phyloP scores from a whole-genome alignment of 2,113 vertebrate species.

The Colistium nudipinnis region DNA sequence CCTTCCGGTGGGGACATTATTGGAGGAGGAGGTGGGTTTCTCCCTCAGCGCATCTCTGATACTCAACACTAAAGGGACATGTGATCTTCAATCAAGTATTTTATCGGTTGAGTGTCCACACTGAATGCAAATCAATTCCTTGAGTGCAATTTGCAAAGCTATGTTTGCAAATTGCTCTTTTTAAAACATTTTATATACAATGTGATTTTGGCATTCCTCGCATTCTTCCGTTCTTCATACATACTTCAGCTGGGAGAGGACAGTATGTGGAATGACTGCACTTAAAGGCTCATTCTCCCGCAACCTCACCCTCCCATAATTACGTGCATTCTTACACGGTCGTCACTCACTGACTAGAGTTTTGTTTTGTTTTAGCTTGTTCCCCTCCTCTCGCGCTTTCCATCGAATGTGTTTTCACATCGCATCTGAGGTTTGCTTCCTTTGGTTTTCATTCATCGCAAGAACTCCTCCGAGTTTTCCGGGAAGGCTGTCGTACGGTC shows the following conservation, averaged over 20 bases:
- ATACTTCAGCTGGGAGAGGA: slow-evolving; percentile 61
- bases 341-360: slow-evolving; percentile 18
- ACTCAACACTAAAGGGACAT: not conserved
- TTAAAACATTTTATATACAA: too few relatives aligned
- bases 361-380: slow-evolving; percentile 5
- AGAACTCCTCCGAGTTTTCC: too few relatives aligned
- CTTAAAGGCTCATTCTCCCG: slow-evolving; percentile 37
- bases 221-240: slow-evolving; percentile 50
- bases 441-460: too few relatives aligned
- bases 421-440: not conserved
- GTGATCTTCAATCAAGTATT: not conserved
- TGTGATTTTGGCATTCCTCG: slow-evolving; percentile 44
- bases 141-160: slow-evolving; percentile 9
- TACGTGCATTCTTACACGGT: slow-evolving; percentile 22
- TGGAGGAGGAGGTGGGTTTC: slow-evolving; percentile 88
- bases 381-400: slow-evolving; percentile 23
- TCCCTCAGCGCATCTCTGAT: not conserved
- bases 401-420: not conserved
- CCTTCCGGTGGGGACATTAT: slow-evolving; percentile 86
- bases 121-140: slow-evolving; percentile 12
- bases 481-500: too few relatives aligned
- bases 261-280: slow-evolving; percentile 42
- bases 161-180: too few relatives aligned
- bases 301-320: slow-evolving; percentile 21
- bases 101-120: not conserved